Conservation (phyloP, 2,888 invertebrate genomes). For the Andrena bucephala region DNA sequence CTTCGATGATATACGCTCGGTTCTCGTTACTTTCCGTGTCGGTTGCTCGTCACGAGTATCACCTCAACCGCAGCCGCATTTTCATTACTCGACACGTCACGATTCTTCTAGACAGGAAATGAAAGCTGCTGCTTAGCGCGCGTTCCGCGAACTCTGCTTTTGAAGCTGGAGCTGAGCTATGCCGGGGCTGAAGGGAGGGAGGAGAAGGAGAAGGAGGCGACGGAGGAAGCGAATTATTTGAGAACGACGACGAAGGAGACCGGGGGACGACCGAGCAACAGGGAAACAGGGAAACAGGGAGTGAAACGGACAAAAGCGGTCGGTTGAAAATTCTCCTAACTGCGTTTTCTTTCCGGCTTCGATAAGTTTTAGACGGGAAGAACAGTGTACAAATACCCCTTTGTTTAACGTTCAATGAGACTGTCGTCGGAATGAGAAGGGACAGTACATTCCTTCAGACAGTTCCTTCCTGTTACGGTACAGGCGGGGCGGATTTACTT, state of each 20-base stretch:
- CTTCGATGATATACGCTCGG: constrained; percentile 14
- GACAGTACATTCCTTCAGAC: too few species aligned
- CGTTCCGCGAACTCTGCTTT: constrained; percentile 23
- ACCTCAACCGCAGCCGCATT: constrained; percentile 41
- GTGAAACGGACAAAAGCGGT: not conserved
- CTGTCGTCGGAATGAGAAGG: constrained; percentile 14
- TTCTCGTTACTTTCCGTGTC: constrained; percentile 44
- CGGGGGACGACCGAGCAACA: not conserved
- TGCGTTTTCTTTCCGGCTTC: not conserved
- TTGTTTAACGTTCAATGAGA: constrained; percentile 38
- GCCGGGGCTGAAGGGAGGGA: not conserved
- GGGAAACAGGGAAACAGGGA: not conserved
- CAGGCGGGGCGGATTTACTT: constrained; percentile 35
- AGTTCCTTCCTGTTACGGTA: constrained; percentile 46
- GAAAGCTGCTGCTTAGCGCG: constrained; percentile 50
- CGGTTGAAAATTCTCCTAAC: constrained; percentile 1
- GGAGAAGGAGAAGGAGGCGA: too few species aligned
- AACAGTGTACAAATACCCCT: not conserved
- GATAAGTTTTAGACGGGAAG: not conserved
- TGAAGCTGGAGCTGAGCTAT: constrained; percentile 9
- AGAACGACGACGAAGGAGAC: not conserved
- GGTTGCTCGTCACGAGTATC: constrained; percentile 15
- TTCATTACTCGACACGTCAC: constrained; percentile 61
- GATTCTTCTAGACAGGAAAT: constrained; percentile 58
- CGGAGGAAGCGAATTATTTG: constrained; percentile 42